Base-by-base conservation (phyloP, 2,797 vertebrate species). In the Heliangelus exortis region DNA sequence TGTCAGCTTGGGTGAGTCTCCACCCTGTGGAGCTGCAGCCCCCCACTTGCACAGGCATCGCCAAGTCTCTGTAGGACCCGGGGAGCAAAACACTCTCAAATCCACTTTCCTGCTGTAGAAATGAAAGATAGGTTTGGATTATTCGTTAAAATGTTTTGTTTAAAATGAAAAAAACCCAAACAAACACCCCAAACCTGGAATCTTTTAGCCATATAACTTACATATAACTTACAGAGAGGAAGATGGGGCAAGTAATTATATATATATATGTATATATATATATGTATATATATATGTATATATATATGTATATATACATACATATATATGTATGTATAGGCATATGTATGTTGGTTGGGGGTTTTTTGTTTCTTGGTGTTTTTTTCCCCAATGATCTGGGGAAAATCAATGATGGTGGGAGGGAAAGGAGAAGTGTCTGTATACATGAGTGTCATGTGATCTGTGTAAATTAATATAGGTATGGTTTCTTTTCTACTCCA, bases 21-120 rank as follows among this genome's bases (percentile, higher is more conserved):
- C 97, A 79, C 97, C 95, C 97, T 93, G 92, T 54, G 81, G 73
- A 67, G 91, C 92, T 73, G 80, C 92, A 48, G 88, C 89, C 94
- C 4, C 41, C 4, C 43, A 75, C 31, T 36, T 9, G 39, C 61
- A 29, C 72, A 4, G 72, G 75, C 71, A 36, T 10, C n/a, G 47
- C 54, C 45, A 12, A 14, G 90, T 36, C 28, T 61, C 50, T 17
- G n/a, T 65, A 58, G 53, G 18, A 21, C 53, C 81, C 50, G 62
- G 19, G 19, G 41, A 34, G 43, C 39, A 19, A 31, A 54, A 55
- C 76, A 1, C 21, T 6, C 51, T 19, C 31, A 39, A 13, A 59
- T 31, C 41, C 34, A 5, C 23, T 12, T 54, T 34, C 39, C 25
- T 31, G 26, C 1, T 43, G 61, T 61, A 3, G 29, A 69, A 28